Base-by-base conservation (phyloP, 2,888 invertebrate genomes). In the Nebria brevicollis region DNA sequence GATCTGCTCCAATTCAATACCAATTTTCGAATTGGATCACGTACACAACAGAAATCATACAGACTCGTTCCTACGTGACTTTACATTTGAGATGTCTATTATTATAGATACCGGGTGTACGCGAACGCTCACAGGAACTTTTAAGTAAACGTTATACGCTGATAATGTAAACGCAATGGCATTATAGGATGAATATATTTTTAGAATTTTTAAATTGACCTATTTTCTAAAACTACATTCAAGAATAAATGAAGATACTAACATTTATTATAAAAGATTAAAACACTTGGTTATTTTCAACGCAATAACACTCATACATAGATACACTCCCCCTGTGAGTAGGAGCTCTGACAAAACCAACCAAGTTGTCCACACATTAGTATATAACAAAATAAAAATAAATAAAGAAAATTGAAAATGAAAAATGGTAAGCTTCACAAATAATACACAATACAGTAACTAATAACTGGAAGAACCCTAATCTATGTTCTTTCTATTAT, bases 21-120 rank as follows among this genome's bases (percentile, higher is more conserved):
- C 54, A 54, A 54, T 54, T 11, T 3, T 54, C 54, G 54, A 54
- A 13, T 13, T 2, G 54, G 54, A 54, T 54, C 54, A 54, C 54
- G 54, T 54, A 54, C 54, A 54, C 2, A 54, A 11, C 54, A 20
- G 70, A 70, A 70, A 70, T 70, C 70, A 70, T 70, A 70, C 25
- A 70, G 34, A 26, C 8, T 34, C 34, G 70, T 25, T 20, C 5
- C 34, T 70, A 70, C 70, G 70, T 70, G 70, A 70, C 70, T 34
- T 70, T 70, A 26, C 70, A 70, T 70, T 70, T 34, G 70, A 70
- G 70, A 70, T 70, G 70, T 70, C 25, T 70, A 70, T 70, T 70
- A 70, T 26, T 26, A 34, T 26, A 70, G 70, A 34, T 70, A 70
- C 70, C 70, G 70, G 70, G 70, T 70, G 70, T 70, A 11, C 54